Base-by-base conservation (phyloP, 2,113 vertebrate genomes). In the Protobothrops flavoviridis region DNA sequence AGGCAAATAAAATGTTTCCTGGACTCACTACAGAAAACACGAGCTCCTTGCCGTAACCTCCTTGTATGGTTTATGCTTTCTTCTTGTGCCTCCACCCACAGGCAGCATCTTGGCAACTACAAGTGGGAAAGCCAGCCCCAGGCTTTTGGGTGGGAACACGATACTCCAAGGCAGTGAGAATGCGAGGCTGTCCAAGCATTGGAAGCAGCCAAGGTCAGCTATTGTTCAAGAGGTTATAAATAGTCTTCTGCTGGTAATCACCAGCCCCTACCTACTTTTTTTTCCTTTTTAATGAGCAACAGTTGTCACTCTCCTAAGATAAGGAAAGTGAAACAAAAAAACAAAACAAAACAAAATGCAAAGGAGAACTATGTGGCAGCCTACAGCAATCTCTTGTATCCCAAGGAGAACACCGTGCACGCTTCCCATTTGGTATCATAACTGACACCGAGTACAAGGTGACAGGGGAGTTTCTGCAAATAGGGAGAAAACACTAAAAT, bases 191-290 rank as follows among this genome's bases (percentile, higher is more conserved):
- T 94, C 94, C 96, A 52, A 96, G 92, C 0, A 89, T 23, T 95
- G 24, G 69, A 20, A 10, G 92, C 50, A 52, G 94, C 94, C 96
- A 97, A 97, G 97, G 97, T 97, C 97, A 97, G 45, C 96, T 94
- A 96, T 97, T 97, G 97, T 97, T 96, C 56, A 56, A 6, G 33
- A 4, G 91, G 52, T 93, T 97, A 97, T 97, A 97, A 97, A 97
- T 97, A 98, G 95, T 92, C 0, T 45, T 45, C 29, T 0, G 91
- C 85, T 94, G 90, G 91, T 20, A 90, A 95, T 69, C 96, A 95
- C 81, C 74, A 43, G 13, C 85, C 91, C 69, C 53, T 13, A 21
- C 26, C 6, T 50, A 48, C 23, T 50, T 50, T 12, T 5, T n/a
- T 24, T 56, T 20, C 4, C 48, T 90, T 90, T 61, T 86, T 90